Evolutionary conservation across 2,797 vertebrate genomes (phyloP), one percentile per base, ranked within the genome.

Genomic region (Schizothorax lantsangensis): DNA sequence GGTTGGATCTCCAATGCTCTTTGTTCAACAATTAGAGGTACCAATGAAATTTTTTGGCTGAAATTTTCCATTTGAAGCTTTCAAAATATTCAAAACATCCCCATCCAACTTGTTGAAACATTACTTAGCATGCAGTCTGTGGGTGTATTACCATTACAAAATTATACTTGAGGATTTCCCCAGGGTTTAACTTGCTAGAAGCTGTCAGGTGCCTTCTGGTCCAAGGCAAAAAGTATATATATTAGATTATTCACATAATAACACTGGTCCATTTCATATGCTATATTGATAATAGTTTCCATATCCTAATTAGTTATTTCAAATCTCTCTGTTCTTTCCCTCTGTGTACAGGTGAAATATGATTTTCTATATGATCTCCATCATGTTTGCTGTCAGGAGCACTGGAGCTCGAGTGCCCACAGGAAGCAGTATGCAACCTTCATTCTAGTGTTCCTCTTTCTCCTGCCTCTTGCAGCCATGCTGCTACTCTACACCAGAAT

Each of bases 321-420:
- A 73, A 21, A 68, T 66, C 45, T 36, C 12, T 66, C 33, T 19
- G 14, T 38, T 81, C 82, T 49, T 73, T 73, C 84, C 0, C 33
- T 47, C 26, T 75, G 12, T 49, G 14, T 77, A 49, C 88, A 97
- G 96, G 96, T 97, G 88, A 97, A 96, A 88, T 97, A 97, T 11
- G 96, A 97, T 91, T 96, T 97, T 90, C 80, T 97, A 86, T 97
- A 96, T 7, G 96, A 97, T 84, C 93, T 93, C 82, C 94, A 95
- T 89, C 96, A 97, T 5, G 94, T 97, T 54, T 97, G 96, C 92
- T 97, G 96, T 62, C 95, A 96, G 92, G 96, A 97, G 89, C 91
- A 91, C 0, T 97, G 96, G 96, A 91, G 73, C 19, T 95, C 95
- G 0, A 79, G 91, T 62, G 86, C 89, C 9, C 95, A 95, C 85